Conservation (phyloP, 1,140 invertebrate species). For the Drosophila auraria region DNA sequence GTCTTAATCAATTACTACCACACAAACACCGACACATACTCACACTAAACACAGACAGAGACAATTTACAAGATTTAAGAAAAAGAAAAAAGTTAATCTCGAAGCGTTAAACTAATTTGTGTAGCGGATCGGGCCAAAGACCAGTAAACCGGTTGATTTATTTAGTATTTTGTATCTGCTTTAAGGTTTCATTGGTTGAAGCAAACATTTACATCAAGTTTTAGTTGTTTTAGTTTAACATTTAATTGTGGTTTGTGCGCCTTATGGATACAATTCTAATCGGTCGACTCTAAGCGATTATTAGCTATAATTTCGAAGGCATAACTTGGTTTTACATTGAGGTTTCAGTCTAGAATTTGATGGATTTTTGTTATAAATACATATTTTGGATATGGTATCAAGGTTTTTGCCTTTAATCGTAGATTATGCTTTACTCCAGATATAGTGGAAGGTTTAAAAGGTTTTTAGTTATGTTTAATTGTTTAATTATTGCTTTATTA, state of each 20-base stretch:
- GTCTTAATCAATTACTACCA: slow-evolving; percentile 62
- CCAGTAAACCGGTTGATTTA: slow-evolving; percentile 67
- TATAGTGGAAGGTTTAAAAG: background rate
- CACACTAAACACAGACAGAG: slow-evolving; percentile 37
- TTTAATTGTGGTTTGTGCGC: slow-evolving; percentile 19
- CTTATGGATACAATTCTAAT: background rate
- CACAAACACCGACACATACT: slow-evolving; percentile 40
- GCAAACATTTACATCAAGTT: slow-evolving; percentile 43
- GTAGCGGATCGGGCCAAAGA: slow-evolving; percentile 55
- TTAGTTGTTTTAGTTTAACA: slow-evolving; percentile 23
- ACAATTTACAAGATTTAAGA: slow-evolving; percentile 45
- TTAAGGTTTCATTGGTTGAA: slow-evolving; percentile 57
- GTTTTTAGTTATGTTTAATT: background rate
- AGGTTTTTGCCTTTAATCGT: background rate
- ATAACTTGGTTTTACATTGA: background rate
- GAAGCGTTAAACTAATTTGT: slow-evolving; percentile 73
- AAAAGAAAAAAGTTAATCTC: slow-evolving; percentile 55
- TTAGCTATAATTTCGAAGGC: background rate
- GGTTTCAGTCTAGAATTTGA: background rate
- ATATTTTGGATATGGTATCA: background rate
- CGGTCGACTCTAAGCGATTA: slow-evolving; percentile 1
- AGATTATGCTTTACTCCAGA: background rate
- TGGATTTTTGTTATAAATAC: background rate
- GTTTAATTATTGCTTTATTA: background rate
- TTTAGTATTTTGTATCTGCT: slow-evolving; percentile 32